phyloP scores from a whole-genome alignment of 2,888 invertebrate species.

The Phlogophora meticulosa region DNA sequence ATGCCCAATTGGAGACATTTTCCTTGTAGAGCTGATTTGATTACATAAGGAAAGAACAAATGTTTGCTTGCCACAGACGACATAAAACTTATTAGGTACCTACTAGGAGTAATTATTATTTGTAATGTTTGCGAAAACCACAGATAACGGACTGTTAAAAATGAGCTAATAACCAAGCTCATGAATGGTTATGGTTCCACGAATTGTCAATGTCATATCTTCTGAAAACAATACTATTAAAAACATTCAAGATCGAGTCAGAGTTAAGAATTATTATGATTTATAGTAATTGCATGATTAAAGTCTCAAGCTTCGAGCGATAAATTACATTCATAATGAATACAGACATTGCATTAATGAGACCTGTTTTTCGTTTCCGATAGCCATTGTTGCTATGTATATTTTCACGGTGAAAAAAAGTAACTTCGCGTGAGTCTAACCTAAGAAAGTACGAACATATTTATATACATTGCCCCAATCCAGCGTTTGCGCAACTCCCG shows the following conservation, averaged over 20 bases:
- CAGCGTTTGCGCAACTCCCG: constrained; percentile 84
- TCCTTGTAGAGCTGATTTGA: neutral
- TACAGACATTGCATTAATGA: constrained; percentile 25
- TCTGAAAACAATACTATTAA: constrained; percentile 43
- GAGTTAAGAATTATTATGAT: constrained; percentile 47
- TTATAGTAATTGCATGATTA: constrained; percentile 57
- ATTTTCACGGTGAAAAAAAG: constrained; percentile 34
- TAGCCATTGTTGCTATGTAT: constrained; percentile 40
- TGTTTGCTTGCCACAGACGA: no score
- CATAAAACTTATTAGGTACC: no score
- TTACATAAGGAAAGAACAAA: no score
- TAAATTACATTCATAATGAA: constrained; percentile 47
- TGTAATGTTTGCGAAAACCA: neutral
- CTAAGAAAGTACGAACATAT: constrained; percentile 55
- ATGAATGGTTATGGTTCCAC: constrained; percentile 14
- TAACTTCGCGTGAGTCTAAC: constrained; percentile 45
- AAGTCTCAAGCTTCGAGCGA: constrained; percentile 28
- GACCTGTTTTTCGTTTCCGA: constrained; percentile 32
- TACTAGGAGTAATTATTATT: no score
- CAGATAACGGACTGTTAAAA: neutral
- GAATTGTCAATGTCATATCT: constrained; percentile 32
- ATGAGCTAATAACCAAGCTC: neutral
- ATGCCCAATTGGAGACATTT: neutral
- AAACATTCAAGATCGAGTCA: constrained; percentile 41
- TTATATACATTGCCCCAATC: constrained; percentile 70